Evolutionary conservation across 2,113 vertebrate genomes (phyloP).

Genomic region (Pygoscelis adeliae): DNA sequence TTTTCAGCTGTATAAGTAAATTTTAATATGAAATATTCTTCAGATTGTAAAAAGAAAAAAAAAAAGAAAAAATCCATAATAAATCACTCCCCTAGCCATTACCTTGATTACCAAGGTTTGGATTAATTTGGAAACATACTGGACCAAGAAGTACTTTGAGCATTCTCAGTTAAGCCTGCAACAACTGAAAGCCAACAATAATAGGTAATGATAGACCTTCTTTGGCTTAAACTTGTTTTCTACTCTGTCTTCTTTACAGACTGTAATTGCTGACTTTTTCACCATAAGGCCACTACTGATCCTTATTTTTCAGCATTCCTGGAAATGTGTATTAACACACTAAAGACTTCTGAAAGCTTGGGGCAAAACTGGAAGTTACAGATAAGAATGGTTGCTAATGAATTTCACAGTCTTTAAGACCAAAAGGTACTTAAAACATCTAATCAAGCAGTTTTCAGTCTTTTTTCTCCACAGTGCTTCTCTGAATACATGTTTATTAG

Average conservation of each 20-base stretch:
- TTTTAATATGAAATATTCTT: neutral
- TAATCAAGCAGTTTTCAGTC: neutral
- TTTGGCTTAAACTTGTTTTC: neutral
- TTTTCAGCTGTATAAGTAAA: neutral
- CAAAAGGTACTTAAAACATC: neutral
- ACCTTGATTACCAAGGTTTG: neutral
- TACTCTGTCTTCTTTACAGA: neutral
- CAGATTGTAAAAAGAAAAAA: neutral
- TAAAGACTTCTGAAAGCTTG: neutral
- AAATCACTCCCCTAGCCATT: neutral
- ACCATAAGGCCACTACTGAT: neutral
- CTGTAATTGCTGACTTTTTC: neutral
- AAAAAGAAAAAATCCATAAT: neutral
- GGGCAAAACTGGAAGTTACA: neutral
- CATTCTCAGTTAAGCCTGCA: constrained; percentile 4
- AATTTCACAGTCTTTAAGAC: neutral
- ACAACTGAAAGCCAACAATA: neutral
- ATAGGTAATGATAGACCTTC: neutral
- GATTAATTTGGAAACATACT: neutral
- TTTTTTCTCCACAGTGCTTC: neutral
- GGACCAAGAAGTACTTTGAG: neutral
- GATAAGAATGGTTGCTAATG: neutral
- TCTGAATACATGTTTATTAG: neutral
- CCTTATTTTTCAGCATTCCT: constrained; percentile 21
- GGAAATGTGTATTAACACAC: neutral